Percentiles rank a stretch among this genome's conserved stretches.
These are phyloP conservation scores for Gadopsis bispinosus DNA, from an alignment of 2,797 vertebrate genomes.

Conservation along the genomic window DNA sequence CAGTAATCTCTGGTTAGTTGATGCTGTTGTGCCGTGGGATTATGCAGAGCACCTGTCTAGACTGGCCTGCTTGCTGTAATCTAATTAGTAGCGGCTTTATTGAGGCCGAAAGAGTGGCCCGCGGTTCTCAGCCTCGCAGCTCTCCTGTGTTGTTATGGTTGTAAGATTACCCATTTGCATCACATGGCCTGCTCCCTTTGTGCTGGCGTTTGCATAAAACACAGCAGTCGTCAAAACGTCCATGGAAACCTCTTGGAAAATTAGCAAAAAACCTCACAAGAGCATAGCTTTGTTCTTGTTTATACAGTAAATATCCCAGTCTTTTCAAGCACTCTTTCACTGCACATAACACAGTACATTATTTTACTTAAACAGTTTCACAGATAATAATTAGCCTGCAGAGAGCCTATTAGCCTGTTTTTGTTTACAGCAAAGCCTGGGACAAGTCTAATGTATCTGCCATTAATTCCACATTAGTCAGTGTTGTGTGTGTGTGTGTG, in stretches of 20 bases:
- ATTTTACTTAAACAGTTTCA: slow-evolving; percentile 7
- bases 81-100: slow-evolving; percentile 78
- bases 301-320: neutral
- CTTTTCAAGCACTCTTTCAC: neutral
- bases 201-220: slow-evolving; percentile 31
- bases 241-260: slow-evolving; percentile 21
- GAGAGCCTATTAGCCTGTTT: slow-evolving; percentile 3
- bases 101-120: slow-evolving; percentile 61
- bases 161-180: slow-evolving; percentile 65
- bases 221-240: slow-evolving; percentile 24
- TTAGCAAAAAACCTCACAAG: slow-evolving; percentile 1
- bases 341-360: neutral
- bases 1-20: slow-evolving; percentile 39
- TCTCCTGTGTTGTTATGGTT: slow-evolving; percentile 63
- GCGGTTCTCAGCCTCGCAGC: slow-evolving; percentile 36
- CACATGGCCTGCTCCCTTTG: slow-evolving; percentile 42
- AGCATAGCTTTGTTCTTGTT: slow-evolving; percentile 6
- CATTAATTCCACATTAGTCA: slow-evolving; percentile 13
- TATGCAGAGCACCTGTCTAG: slow-evolving; percentile 77
- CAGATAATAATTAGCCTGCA: slow-evolving; percentile 20
- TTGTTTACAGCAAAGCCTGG: slow-evolving; percentile 18
- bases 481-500: slow-evolving; percentile 34
- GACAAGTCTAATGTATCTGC: neutral
- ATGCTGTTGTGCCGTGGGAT: slow-evolving; percentile 60
- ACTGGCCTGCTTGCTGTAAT: slow-evolving; percentile 76